Evolutionary conservation across 2,113 vertebrate genomes (phyloP), one percentile per base, ranked within the genome.

Genomic region (Cettia cetti): DNA sequence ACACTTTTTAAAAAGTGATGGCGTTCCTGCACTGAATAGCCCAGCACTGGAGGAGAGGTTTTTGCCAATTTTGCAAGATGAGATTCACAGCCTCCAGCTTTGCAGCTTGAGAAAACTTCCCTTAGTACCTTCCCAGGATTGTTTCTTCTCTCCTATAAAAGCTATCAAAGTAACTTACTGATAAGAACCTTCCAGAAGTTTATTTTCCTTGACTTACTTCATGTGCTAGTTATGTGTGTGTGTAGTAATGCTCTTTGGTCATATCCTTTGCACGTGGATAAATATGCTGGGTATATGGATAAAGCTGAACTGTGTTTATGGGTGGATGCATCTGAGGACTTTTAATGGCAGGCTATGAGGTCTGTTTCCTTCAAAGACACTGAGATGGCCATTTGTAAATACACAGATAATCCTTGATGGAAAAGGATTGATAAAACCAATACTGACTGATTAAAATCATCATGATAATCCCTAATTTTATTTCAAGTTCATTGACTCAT

Each of bases 101-200:
- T 92, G 78, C 61, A 76, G 45, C 57, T 40, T 86, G 60, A 81
- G 92, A 90, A 93, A 93, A 59, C 56, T 74, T 66, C 12, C 15
- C n/a, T 47, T 45, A 22, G 15, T 81, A 52, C 82, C 75, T 95
- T 92, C 79, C 76, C 72, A 65, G 68, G 44, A 39, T 45, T 60
- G 22, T 93, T 96, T 70, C 18, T 15, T 71, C 56, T 84, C 44
- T 75, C 42, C 30, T 35, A 5, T 57, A 68, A 63, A 71, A 87
- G 64, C 66, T 94, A 8, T 82, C 84, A 23, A 35, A 83, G 54
- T 74, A 52, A 64, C 30, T 79, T 39, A 37, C 15, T 70, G 76
- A 77, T 83, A 86, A 88, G 66, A 89, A 89, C n/a, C 40, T 72
- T 88, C 45, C 71, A 75, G 78, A 82, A 82, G 47, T 89, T 93